These are phyloP conservation scores for Podarcis siculus DNA, from an alignment of 2,797 vertebrate species.

Conservation along the genomic window DNA sequence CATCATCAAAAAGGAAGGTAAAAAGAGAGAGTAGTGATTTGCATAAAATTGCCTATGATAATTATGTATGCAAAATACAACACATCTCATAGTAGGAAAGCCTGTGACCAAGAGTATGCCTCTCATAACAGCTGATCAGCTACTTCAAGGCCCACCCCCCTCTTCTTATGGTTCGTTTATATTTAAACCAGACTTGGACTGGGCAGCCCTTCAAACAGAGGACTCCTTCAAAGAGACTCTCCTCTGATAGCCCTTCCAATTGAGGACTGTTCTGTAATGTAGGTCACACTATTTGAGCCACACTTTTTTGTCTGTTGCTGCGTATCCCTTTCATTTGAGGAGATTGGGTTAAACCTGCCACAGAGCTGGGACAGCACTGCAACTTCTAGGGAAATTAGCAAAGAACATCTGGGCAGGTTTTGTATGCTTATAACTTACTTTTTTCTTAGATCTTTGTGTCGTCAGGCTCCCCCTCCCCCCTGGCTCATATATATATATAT, in stretches of 20 bases:
- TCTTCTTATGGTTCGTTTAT: background rate
- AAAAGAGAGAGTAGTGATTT: background rate
- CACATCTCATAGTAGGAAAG: background rate
- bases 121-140: background rate
- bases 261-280: background rate
- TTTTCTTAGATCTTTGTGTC: background rate
- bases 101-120: background rate
- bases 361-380: background rate
- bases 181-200: background rate
- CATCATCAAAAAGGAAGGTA: background rate
- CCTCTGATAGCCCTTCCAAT: background rate
- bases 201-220: background rate
- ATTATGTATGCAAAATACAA: background rate
- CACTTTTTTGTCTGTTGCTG: background rate
- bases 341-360: background rate
- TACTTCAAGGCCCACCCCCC: background rate
- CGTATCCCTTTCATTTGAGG: background rate
- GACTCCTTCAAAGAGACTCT: background rate
- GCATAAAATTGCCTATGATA: background rate
- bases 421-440: background rate
- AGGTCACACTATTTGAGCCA: background rate
- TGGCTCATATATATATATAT: background rate
- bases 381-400: background rate
- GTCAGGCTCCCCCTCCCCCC: background rate
- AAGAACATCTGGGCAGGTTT: background rate